A percentile compares a stretch with the other conserved stretches of the same genome.
Evolutionary conservation across 2,888 invertebrate genomes (phyloP).

Genomic region (Pomacea canaliculata): DNA sequence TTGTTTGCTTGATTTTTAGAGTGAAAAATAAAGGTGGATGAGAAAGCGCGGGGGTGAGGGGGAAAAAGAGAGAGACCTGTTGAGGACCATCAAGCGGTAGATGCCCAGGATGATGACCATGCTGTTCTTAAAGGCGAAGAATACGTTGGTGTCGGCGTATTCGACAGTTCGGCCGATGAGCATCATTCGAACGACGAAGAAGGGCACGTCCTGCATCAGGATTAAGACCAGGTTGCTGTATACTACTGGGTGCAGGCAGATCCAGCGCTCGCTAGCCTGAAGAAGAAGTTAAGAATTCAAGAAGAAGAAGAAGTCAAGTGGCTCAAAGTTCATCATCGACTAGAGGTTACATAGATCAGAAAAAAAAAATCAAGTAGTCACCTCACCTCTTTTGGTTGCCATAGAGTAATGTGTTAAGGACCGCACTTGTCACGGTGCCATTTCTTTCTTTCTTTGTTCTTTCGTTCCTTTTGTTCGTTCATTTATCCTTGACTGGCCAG

Average conservation of each 20-base stretch:
- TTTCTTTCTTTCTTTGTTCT: too few relatives aligned
- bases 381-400: background rate
- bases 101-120: background rate
- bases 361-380: background rate
- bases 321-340: too few relatives aligned
- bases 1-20: too few relatives aligned
- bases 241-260: slow-evolving; percentile 13
- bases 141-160: background rate
- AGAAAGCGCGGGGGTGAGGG: too few relatives aligned
- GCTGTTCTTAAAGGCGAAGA: background rate
- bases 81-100: background rate
- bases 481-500: too few relatives aligned
- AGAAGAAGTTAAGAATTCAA: too few relatives aligned
- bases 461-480: too few relatives aligned
- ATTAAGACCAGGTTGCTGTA: slow-evolving; percentile 1
- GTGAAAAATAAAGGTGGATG: too few relatives aligned
- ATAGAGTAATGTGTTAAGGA: background rate
- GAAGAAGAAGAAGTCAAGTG: too few relatives aligned
- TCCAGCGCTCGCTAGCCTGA: background rate
- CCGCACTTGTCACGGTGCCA: background rate
- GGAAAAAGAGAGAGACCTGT: background rate
- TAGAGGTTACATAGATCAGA: background rate
- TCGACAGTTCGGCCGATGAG: background rate
- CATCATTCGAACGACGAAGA: background rate
- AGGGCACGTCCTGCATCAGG: background rate